Conservation (phyloP, 2,888 invertebrate species). For the Rotaria magnacalcarata region DNA sequence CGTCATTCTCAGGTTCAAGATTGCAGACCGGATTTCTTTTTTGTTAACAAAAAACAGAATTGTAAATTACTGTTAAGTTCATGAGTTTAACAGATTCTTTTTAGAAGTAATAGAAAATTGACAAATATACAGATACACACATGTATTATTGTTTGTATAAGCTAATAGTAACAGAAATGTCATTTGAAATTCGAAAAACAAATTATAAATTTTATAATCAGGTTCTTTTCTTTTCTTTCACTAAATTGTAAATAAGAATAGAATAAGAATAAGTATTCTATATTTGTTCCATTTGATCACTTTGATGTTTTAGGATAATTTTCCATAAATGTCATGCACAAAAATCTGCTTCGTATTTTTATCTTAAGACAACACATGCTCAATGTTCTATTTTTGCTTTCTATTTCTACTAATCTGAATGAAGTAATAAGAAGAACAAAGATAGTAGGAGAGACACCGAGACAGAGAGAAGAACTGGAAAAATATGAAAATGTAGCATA, state of each 20-base stretch:
- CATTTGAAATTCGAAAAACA: no score
- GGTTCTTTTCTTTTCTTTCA: no score
- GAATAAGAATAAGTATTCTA: no score
- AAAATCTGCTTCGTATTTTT: background rate
- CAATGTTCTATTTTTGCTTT: background rate
- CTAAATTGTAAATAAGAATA: no score
- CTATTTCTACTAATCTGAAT: background rate
- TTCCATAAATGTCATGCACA: background rate
- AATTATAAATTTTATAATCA: no score
- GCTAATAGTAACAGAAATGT: no score
- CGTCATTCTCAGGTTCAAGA: background rate
- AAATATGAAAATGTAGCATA: background rate
- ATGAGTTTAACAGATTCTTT: no score
- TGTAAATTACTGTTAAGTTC: background rate
- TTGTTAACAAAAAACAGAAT: background rate
- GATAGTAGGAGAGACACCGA: background rate
- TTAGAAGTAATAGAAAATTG: no score
- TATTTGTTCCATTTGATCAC: background rate
- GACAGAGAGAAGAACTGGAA: background rate
- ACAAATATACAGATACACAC: no score
- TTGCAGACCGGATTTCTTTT: background rate
- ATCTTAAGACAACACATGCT: background rate
- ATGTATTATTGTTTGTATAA: no score
- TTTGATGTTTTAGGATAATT: background rate
- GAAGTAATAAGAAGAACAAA: slow-evolving; percentile 1